phyloP scores from a whole-genome alignment of 2,797 vertebrate species.

The Rhinogobio ventralis region DNA sequence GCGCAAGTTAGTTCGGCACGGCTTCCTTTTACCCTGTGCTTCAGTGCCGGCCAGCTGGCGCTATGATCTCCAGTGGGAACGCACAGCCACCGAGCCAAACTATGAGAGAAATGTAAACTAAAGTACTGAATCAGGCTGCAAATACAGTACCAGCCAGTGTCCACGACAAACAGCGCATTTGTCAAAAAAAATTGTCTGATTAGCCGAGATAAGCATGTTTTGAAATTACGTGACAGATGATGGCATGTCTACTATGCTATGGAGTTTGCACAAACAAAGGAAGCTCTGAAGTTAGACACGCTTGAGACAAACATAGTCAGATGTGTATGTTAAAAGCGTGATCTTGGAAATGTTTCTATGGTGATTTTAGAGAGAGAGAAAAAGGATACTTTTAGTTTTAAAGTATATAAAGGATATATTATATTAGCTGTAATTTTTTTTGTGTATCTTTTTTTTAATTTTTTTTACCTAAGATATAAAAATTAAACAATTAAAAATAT shows the following conservation, averaged over 20 bases:
- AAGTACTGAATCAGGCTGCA: constrained; percentile 60
- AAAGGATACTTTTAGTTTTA: neutral
- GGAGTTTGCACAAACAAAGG: neutral
- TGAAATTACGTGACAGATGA: constrained; percentile 56
- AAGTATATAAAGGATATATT: neutral
- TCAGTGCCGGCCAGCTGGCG: constrained; percentile 68
- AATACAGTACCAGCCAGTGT: constrained; percentile 12
- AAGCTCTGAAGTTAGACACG: neutral
- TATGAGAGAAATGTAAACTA: constrained; percentile 79
- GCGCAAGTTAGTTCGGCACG: constrained; percentile 70
- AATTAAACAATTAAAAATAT: neutral
- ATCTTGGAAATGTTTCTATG: too few relatives aligned
- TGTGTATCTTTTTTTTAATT: neutral
- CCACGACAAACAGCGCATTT: constrained; percentile 23
- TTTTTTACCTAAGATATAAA: neutral
- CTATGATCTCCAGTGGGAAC: constrained; percentile 62
- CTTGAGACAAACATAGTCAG: neutral
- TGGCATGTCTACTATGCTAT: constrained; percentile 4
- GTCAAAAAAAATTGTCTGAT: constrained; percentile 58
- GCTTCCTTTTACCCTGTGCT: constrained; percentile 63
- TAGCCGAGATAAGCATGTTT: constrained; percentile 65
- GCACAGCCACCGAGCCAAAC: constrained; percentile 67
- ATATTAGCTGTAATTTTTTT: too few relatives aligned
- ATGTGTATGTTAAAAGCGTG: neutral
- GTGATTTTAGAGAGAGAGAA: neutral